Evolutionary conservation across 2,888 invertebrate genomes (phyloP), one percentile per base, ranked within the genome.

Genomic region (Zelleria hepariella): DNA sequence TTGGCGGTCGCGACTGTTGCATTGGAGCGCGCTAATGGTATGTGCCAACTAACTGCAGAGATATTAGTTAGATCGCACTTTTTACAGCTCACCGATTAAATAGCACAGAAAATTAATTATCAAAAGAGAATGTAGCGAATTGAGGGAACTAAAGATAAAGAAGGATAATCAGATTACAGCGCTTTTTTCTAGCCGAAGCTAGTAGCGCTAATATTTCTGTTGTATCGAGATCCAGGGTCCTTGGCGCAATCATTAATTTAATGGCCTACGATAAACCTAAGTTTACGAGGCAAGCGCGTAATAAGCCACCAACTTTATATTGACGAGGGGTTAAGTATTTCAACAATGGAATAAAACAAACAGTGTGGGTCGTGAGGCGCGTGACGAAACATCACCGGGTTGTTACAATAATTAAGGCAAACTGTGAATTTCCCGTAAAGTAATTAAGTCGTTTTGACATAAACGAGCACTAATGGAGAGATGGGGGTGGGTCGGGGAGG

Each of bases 371-470:
- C 26, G 20, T 27, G 48, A 15, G 49, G 10, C 64, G 70, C 67
- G 64, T 67, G 67, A 65, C 66, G 64, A 63, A 63, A 66, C 65
- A 64, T 58, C 60, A 61, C 62, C 64, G 64, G 61, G 68, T 68
- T 70, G 67, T 63, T 61, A 63, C 58, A 67, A 70, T 69, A 64
- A 75, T 78, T 76, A 74, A 73, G 73, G 71, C 71, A 71, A 73
- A 71, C 65, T 67, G 72, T 70, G 74, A 77, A 78, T 78, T 77
- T 76, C 66, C 74, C 73, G 72, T 74, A 68, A 75, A 74, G 76
- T 78, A 81, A 83, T 83, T 81, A 82, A 82, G 78, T 77, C 77
- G 74, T 83, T 83, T 80, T 79, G 79, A 80, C 77, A 77, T 71
- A 75, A 77, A 77, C 77, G 75, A 76, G 77, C 78, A 73, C 77